Evolutionary conservation across 1,140 invertebrate species (phyloP).

Genomic region (Chlorops oryzae): DNA sequence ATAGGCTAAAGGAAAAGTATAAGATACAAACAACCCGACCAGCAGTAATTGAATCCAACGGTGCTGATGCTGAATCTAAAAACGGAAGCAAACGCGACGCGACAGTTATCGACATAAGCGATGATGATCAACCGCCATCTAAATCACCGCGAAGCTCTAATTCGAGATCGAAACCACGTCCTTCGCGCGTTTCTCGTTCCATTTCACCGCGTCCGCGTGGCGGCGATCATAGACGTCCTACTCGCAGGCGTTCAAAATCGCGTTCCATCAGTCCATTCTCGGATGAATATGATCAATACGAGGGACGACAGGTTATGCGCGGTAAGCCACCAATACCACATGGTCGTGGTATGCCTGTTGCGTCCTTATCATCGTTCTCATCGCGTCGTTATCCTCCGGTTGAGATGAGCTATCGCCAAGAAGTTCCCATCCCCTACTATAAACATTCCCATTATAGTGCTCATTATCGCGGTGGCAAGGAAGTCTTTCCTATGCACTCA

Average conservation of each 20-base stretch:
- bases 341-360: too few relatives aligned
- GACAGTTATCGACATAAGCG: constrained; percentile 39
- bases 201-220: constrained; percentile 9
- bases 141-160: constrained; percentile 9
- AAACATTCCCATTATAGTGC: too few relatives aligned
- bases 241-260: constrained; percentile 33
- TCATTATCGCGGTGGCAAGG: too few relatives aligned
- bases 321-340: not conserved
- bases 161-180: constrained; percentile 9
- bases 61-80: not conserved
- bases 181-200: not conserved
- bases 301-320: not conserved
- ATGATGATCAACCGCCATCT: constrained; percentile 25
- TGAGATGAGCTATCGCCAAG: too few relatives aligned
- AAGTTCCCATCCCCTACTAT: too few relatives aligned
- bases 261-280: constrained; percentile 14
- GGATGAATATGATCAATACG: constrained; percentile 1
- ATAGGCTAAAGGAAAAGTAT: constrained; percentile 38
- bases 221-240: constrained; percentile 29
- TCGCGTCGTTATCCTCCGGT: too few relatives aligned
- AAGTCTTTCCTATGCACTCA: too few relatives aligned
- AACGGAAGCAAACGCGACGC: constrained; percentile 12
- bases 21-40: constrained; percentile 24
- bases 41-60: not conserved
- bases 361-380: too few relatives aligned